A percentile compares a stretch with the other conserved stretches of the same genome.
Evolutionary conservation across 1,140 invertebrate species (phyloP).

Genomic region (Anthonomus grandis): DNA sequence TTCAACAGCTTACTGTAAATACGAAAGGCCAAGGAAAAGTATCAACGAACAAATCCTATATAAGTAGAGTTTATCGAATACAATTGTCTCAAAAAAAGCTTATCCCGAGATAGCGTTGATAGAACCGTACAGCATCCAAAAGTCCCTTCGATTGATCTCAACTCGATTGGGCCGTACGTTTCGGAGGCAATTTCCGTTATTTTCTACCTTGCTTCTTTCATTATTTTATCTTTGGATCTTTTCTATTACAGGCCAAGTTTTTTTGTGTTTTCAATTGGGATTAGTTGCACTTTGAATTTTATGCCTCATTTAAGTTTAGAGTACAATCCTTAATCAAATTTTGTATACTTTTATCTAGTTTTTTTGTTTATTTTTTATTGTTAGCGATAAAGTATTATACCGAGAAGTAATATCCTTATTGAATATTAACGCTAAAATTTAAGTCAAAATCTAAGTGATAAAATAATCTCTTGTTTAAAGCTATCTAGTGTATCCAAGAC

Average conservation of each 20-base stretch:
- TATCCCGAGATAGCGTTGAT: slow-evolving; percentile 19
- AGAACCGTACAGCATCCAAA: slow-evolving; percentile 16
- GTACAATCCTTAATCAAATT: too few relatives aligned
- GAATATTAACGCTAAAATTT: too few relatives aligned
- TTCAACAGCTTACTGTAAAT: too few relatives aligned
- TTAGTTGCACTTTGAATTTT: too few relatives aligned
- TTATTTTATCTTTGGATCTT: slow-evolving; percentile 20
- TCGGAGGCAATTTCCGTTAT: slow-evolving; percentile 28
- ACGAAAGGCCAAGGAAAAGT: too few relatives aligned
- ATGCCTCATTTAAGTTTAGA: too few relatives aligned
- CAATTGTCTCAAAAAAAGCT: slow-evolving; percentile 23
- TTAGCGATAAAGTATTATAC: neutral
- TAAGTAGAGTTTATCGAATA: slow-evolving; percentile 28
- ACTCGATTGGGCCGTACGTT: slow-evolving; percentile 26
- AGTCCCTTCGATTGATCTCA: slow-evolving; percentile 19
- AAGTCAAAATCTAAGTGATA: too few relatives aligned
- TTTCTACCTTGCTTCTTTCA: slow-evolving; percentile 24
- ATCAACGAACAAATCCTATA: slow-evolving; percentile 25
- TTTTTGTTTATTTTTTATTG: neutral
- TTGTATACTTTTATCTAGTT: neutral
- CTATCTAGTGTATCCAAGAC: too few relatives aligned
- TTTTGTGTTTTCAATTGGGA: neutral
- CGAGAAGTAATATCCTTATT: too few relatives aligned
- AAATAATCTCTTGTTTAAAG: too few relatives aligned
- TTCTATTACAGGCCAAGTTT: slow-evolving; percentile 14